Evolutionary conservation across 2,797 vertebrate species (phyloP), one percentile per base, ranked within the genome.

Genomic region (Fistularia commersonii): DNA sequence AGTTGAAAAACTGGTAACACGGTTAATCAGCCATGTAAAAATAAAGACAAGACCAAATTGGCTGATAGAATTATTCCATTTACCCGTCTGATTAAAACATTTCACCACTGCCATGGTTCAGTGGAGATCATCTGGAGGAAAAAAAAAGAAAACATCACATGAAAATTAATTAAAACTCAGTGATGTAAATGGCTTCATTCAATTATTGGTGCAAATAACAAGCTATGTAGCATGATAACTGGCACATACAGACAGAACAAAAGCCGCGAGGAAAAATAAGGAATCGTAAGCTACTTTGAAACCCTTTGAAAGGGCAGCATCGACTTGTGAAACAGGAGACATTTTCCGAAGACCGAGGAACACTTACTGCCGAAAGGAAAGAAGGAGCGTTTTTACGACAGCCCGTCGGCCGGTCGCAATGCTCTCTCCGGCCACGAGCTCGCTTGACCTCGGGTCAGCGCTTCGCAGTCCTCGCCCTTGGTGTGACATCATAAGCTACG

Each of bases 1-100:
- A 51, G 63, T 70, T 75, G 58, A 85, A 81, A 72, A 79, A 76
- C 73, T 82, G 76, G 73, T 83, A 79, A 85, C 81, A 81, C 61
- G 69, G 62, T 80, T 86, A 87, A 87, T 88, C 81, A 83, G 58
- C 80, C 79, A 60, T 85, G 80, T 81, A 76, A 81, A 85, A 85
- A 81, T 73, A 83, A 77, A 79, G 79, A 84, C 79, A 70, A 82
- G 80, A 84, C 80, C 69, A 81, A 81, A 84, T 74, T 77, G 81
- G 80, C 76, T 84, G 84, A 87, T 85, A 82, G 79, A 86, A 79
- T 82, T 80, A 85, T 87, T 86, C 57, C 77, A 86, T 87, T 87
- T 85, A 81, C 59, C 41, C 35, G 51, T 65, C 64, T 84, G 82
- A 89, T 87, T 84, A 83, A 86, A 86, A 84, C 81, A 74, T 84